phyloP scores from a whole-genome alignment of 2,797 vertebrate species.

The Anabas testudineus region DNA sequence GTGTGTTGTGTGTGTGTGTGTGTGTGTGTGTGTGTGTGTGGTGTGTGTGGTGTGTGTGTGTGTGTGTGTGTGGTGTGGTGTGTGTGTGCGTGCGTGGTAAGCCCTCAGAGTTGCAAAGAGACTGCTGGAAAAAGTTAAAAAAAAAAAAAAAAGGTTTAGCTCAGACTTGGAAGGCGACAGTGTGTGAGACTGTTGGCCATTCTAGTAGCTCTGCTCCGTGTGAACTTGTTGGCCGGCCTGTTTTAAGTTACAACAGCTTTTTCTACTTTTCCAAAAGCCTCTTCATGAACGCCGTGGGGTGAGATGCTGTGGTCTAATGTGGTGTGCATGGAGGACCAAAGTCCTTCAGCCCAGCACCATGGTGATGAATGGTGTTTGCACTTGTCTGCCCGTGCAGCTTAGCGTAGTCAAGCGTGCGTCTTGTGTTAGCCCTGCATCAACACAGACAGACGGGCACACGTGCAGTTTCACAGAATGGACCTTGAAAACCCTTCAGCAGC shows the following conservation, averaged over 20 bases:
- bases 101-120: slow-evolving; percentile 28
- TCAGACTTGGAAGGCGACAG: slow-evolving; percentile 57
- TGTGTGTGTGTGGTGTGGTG: no score
- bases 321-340: slow-evolving; percentile 55
- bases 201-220: slow-evolving; percentile 29
- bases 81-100: background rate
- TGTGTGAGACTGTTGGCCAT: no score
- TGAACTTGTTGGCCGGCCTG: slow-evolving; percentile 38
- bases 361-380: slow-evolving; percentile 77
- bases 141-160: slow-evolving; percentile 62
- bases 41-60: background rate
- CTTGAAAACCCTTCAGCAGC: slow-evolving; percentile 18
- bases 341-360: slow-evolving; percentile 60
- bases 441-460: slow-evolving; percentile 27
- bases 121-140: slow-evolving; percentile 62
- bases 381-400: slow-evolving; percentile 63
- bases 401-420: slow-evolving; percentile 64
- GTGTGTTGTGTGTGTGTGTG: no score
- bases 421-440: slow-evolving; percentile 61
- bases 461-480: slow-evolving; percentile 17
- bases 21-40: no score
- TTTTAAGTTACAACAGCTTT: slow-evolving; percentile 39
- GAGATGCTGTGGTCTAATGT: slow-evolving; percentile 53
- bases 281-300: slow-evolving; percentile 27
- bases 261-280: slow-evolving; percentile 45